These are phyloP conservation scores for Cacoxenus indagator DNA, from an alignment of 2,888 invertebrate species.

Conservation along the genomic window DNA sequence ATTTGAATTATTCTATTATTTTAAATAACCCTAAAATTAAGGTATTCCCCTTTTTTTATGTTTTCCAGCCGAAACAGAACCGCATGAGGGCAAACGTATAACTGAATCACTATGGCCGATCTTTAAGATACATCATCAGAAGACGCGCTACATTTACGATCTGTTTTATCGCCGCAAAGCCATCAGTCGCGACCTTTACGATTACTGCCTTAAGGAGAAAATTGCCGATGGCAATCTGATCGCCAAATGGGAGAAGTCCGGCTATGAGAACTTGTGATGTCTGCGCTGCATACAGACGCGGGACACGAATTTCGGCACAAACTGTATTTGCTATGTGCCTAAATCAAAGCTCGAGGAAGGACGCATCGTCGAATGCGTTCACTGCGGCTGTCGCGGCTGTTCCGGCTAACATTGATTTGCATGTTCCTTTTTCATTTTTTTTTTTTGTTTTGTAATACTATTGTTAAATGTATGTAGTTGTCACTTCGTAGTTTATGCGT, in stretches of 20 bases:
- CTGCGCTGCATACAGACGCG: constrained; percentile 97
- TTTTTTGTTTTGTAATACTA: too few species aligned
- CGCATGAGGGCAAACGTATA: constrained; percentile 98
- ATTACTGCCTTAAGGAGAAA: constrained; percentile 94
- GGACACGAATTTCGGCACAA: constrained; percentile 99
- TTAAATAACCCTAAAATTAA: too few species aligned
- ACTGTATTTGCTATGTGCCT: constrained; percentile 98
- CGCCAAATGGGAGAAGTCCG: constrained; percentile 99
- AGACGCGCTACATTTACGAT: constrained; percentile 97
- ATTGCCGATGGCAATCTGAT: constrained; percentile 97
- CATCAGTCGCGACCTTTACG: constrained; percentile 94
- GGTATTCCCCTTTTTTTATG: too few species aligned
- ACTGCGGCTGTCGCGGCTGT: constrained; percentile 98
- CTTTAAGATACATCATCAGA: constrained; percentile 98
- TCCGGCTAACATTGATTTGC: constrained; percentile 77
- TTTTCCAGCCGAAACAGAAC: constrained; percentile 93
- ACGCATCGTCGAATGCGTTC: constrained; percentile 94
- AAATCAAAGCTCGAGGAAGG: constrained; percentile 98
- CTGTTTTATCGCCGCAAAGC: constrained; percentile 96
- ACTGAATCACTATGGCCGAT: constrained; percentile 99
- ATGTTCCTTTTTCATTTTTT: too few species aligned
- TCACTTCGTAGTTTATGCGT: too few species aligned
- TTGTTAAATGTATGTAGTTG: too few species aligned
- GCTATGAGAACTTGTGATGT: constrained; percentile 98
- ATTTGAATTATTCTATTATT: too few species aligned